Evolutionary conservation across 2,888 invertebrate genomes (phyloP).

Genomic region (Heliconius ethilla): DNA sequence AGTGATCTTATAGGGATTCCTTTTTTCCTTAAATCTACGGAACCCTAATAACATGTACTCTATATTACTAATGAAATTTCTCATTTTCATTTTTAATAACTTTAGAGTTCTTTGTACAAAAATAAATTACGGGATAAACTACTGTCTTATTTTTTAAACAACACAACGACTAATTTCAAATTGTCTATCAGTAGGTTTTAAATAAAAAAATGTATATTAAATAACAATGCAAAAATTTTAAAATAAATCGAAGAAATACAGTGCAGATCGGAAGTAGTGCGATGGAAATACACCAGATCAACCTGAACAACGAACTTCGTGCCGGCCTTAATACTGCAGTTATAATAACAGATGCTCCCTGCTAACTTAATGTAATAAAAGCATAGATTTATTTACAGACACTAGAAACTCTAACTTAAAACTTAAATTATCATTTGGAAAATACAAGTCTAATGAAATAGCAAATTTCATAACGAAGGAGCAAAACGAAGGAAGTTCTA

Average conservation of each 20-base stretch:
- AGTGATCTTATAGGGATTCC: no score
- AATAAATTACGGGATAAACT: background rate
- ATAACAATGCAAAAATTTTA: background rate
- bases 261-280: conserved; percentile 16
- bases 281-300: conserved; percentile 12
- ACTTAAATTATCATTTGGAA: background rate
- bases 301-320: conserved; percentile 16
- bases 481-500: background rate
- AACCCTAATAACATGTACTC: background rate
- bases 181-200: background rate
- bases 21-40: no score
- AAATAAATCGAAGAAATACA: conserved; percentile 17
- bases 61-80: background rate
- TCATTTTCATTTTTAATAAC: background rate
- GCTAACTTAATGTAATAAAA: background rate
- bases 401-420: background rate
- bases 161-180: background rate
- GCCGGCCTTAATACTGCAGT: conserved; percentile 20
- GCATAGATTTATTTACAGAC: background rate
- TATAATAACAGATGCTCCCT: background rate
- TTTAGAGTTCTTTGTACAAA: background rate
- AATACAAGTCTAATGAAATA: background rate
- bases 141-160: background rate
- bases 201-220: background rate
- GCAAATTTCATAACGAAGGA: background rate